Conservation (phyloP, 2,888 invertebrate genomes). For the Drosophila helvetica region DNA sequence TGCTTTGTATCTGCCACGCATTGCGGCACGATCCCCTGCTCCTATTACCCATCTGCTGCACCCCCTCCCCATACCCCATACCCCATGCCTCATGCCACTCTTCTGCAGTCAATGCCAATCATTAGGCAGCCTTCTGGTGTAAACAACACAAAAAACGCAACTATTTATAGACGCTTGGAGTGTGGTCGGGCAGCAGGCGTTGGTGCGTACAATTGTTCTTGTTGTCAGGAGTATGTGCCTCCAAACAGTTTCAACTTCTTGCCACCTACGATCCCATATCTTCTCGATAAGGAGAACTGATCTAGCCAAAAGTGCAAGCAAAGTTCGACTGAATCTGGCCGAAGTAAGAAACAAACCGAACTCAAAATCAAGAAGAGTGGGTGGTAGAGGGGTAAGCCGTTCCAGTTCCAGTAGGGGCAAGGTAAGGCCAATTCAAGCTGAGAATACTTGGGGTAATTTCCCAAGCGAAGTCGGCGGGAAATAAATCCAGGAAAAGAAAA, state of each 20-base stretch:
- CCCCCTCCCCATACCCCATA: background rate
- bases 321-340: background rate
- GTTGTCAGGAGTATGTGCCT: too few species aligned
- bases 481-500: background rate
- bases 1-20: constrained; percentile 60
- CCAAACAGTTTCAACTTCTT: background rate
- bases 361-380: background rate
- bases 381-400: background rate
- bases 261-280: constrained; percentile 1
- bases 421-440: background rate
- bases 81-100: background rate
- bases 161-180: constrained; percentile 59
- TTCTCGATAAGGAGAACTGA: constrained; percentile 11
- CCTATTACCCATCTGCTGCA: constrained; percentile 22
- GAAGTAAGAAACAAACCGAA: constrained; percentile 9
- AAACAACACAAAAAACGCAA: constrained; percentile 52
- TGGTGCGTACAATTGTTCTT: constrained; percentile 39
- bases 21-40: constrained; percentile 66
- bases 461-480: background rate
- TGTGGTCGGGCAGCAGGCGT: constrained; percentile 26
- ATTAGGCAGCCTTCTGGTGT: constrained; percentile 60
- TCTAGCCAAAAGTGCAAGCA: constrained; percentile 1
- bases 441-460: constrained; percentile 28
- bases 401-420: constrained; percentile 19
- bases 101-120: constrained; percentile 65